Evolutionary conservation across 2,888 invertebrate genomes (phyloP).

Genomic region (Synergus laeviventris): DNA sequence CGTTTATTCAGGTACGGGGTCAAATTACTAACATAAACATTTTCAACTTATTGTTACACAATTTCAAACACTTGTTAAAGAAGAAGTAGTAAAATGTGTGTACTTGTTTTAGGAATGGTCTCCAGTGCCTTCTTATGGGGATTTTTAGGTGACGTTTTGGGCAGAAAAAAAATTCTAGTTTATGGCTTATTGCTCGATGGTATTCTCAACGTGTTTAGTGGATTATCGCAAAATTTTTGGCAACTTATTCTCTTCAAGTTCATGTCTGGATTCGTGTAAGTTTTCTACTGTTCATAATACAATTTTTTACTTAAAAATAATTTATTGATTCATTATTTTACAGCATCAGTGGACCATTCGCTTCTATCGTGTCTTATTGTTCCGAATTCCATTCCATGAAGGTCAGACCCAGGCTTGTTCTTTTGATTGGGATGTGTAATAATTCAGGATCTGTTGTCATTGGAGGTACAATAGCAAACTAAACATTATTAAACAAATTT

Average conservation of each 20-base stretch:
- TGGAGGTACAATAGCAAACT: conserved; percentile 70
- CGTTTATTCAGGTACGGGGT: conserved; percentile 81
- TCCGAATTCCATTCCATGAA: conserved; percentile 84
- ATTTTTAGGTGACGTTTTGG: conserved; percentile 85
- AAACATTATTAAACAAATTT: no score
- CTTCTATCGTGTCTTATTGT: conserved; percentile 83
- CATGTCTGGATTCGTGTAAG: conserved; percentile 85
- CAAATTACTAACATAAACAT: background rate
- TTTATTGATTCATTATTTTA: conserved; percentile 70
- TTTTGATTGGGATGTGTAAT: conserved; percentile 82
- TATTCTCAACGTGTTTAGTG: conserved; percentile 80
- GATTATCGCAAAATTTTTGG: conserved; percentile 82
- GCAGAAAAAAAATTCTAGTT: conserved; percentile 82
- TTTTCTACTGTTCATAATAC: conserved; percentile 48
- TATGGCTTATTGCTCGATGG: conserved; percentile 82
- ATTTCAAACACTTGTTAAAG: no score
- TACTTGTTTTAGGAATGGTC: conserved; percentile 82
- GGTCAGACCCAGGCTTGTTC: conserved; percentile 81
- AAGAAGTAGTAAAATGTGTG: background rate
- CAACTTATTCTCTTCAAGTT: conserved; percentile 84
- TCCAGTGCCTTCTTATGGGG: conserved; percentile 87
- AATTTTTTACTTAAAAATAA: background rate
- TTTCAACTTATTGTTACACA: no score
- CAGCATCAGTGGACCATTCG: conserved; percentile 84
- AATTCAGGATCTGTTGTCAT: conserved; percentile 80